These are phyloP conservation scores for Paedocypris sp. DNA, from an alignment of 2,113 vertebrate genomes.

Conservation along the genomic window DNA sequence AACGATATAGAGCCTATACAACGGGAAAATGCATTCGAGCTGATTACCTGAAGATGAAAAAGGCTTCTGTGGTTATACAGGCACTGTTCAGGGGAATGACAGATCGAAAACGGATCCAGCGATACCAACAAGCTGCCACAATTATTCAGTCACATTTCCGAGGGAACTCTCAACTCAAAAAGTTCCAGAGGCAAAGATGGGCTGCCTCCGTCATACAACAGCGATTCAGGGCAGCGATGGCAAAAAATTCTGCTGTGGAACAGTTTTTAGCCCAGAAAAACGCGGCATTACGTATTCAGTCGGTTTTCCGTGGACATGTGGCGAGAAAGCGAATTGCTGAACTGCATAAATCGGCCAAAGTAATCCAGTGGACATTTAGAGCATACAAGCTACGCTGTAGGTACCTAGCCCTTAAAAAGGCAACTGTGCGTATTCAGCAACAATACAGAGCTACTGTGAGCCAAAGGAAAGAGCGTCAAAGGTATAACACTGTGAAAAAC, in stretches of 20 bases:
- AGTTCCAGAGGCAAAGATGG: constrained; percentile 45
- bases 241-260: constrained; percentile 36
- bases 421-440: constrained; percentile 54
- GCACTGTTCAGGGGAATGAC: constrained; percentile 46
- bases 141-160: constrained; percentile 61
- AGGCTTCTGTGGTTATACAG: constrained; percentile 48
- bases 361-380: constrained; percentile 60
- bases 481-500: constrained; percentile 39
- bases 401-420: constrained; percentile 51
- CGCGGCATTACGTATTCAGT: constrained; percentile 51
- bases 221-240: constrained; percentile 51
- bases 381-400: constrained; percentile 39
- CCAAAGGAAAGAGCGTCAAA: constrained; percentile 37
- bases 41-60: constrained; percentile 46
- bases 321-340: constrained; percentile 43
- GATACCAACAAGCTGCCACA: constrained; percentile 38
- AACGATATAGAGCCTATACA: constrained; percentile 51
- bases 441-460: constrained; percentile 48
- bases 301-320: constrained; percentile 57
- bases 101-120: constrained; percentile 33
- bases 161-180: constrained; percentile 43
- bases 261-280: constrained; percentile 43
- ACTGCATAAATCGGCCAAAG: constrained; percentile 47
- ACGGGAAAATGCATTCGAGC: constrained; percentile 40
- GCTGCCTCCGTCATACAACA: constrained; percentile 46